A percentile compares a stretch with the other conserved stretches of the same genome.
Evolutionary conservation across 37 sponge, comb jelly and placozoan genomes (phyloP).

Genomic region (Halisarca cf. caerulea): DNA sequence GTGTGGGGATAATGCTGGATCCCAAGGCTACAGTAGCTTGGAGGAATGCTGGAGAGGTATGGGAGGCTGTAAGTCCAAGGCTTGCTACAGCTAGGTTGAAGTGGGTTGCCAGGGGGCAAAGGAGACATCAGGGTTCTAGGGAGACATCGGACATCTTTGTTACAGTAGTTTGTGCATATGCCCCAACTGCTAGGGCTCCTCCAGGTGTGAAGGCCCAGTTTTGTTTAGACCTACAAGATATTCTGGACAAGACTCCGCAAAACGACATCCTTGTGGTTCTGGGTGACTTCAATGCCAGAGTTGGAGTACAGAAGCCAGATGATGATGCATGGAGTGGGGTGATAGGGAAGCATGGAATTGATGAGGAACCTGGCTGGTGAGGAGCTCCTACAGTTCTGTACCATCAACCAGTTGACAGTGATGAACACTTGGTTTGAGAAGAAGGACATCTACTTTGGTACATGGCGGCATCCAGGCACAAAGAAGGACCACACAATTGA

Average conservation of each 20-base stretch:
- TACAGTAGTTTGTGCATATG: slow-evolving; percentile 32
- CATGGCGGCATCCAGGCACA: slow-evolving; percentile 47
- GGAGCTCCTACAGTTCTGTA: slow-evolving; percentile 53
- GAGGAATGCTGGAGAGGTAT: too few species aligned
- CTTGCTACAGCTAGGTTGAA: slow-evolving; percentile 38
- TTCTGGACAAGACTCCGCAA: too few species aligned
- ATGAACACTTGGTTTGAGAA: slow-evolving; percentile 56
- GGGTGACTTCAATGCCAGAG: too few species aligned
- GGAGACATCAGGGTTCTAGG: slow-evolving; percentile 21
- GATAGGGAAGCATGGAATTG: slow-evolving; percentile 31
- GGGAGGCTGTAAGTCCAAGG: slow-evolving; percentile 48
- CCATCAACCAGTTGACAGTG: slow-evolving; percentile 39
- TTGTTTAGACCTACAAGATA: too few species aligned
- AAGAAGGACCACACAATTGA: slow-evolving; percentile 32
- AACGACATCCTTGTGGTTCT: too few species aligned
- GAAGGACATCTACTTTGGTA: slow-evolving; percentile 33
- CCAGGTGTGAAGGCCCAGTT: too few species aligned
- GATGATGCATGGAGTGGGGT: neutral
- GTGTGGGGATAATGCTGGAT: too few species aligned
- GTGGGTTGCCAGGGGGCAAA: neutral
- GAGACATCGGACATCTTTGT: neutral
- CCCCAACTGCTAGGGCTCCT: too few species aligned
- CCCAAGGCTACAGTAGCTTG: too few species aligned
- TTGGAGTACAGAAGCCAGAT: neutral
- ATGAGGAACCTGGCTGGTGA: too few species aligned